These are phyloP conservation scores for Phrynocephalus versicolor DNA, from an alignment of 2,113 vertebrate species.

Conservation along the genomic window DNA sequence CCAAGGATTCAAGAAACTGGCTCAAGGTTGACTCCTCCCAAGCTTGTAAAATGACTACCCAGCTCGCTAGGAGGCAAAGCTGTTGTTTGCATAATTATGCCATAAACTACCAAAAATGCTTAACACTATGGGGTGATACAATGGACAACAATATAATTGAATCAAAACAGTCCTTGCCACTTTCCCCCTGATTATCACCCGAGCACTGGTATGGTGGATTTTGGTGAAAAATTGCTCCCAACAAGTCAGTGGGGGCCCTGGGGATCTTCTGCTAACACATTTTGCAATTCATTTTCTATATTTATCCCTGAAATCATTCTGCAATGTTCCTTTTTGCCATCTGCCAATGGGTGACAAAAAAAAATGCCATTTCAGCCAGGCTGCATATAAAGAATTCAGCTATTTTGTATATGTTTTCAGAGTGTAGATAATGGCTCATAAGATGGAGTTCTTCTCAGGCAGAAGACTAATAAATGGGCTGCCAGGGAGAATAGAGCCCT, in stretches of 20 bases:
- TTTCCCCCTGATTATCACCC: neutral
- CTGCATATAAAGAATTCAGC: neutral
- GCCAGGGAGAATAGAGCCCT: too few relatives aligned
- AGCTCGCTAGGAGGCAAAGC: too few relatives aligned
- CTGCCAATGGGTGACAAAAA: neutral
- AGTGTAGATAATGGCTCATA: neutral
- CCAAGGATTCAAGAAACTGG: too few relatives aligned
- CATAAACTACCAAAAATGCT: too few relatives aligned
- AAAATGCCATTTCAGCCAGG: too few relatives aligned
- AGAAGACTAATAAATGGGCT: neutral
- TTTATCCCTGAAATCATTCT: neutral
- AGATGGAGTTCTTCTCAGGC: neutral
- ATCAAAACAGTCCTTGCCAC: neutral
- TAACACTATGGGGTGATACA: too few relatives aligned
- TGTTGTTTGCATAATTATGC: too few relatives aligned
- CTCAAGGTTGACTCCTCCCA: too few relatives aligned
- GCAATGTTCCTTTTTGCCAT: neutral
- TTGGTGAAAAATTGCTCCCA: neutral
- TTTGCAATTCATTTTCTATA: too few relatives aligned
- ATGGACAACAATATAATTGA: neutral
- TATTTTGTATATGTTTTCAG: too few relatives aligned
- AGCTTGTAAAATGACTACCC: too few relatives aligned
- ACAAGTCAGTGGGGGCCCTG: neutral
- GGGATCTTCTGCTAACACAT: neutral
- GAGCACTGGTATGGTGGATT: neutral